Evolutionary conservation across 2,113 vertebrate species (phyloP).

Genomic region (Apus apus): DNA sequence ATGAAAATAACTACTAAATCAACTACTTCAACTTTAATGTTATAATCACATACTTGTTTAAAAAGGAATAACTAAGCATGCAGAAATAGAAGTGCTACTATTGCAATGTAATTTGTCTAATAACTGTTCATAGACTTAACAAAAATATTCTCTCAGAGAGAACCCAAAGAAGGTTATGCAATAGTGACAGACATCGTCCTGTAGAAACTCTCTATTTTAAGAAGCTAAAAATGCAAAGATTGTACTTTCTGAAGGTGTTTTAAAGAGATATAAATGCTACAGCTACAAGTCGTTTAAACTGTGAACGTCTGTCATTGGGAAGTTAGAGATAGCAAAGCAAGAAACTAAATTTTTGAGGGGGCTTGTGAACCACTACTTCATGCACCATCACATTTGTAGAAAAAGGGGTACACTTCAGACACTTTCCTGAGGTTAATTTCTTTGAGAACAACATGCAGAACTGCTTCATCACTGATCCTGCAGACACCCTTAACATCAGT

Average conservation of each 20-base stretch:
- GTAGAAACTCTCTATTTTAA: background rate
- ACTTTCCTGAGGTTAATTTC: background rate
- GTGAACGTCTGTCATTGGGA: background rate
- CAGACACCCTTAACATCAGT: background rate
- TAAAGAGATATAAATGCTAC: background rate
- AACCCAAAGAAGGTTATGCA: background rate
- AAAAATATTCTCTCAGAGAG: background rate
- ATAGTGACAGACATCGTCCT: background rate
- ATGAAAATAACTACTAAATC: background rate
- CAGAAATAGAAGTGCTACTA: slow-evolving; percentile 13
- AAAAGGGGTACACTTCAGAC: background rate
- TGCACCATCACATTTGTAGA: background rate
- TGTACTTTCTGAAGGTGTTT: background rate
- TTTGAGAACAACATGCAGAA: background rate
- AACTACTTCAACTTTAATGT: background rate
- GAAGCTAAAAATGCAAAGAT: background rate
- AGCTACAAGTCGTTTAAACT: fast-evolving
- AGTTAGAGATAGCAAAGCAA: background rate
- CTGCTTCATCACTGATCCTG: background rate
- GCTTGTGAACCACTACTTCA: background rate
- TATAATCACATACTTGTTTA: background rate
- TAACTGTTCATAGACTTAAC: background rate
- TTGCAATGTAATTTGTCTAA: background rate
- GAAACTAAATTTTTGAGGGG: background rate
- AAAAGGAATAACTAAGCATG: background rate